These are phyloP conservation scores for Halocaridina rubra DNA, from an alignment of 2,888 invertebrate genomes.

Conservation along the genomic window DNA sequence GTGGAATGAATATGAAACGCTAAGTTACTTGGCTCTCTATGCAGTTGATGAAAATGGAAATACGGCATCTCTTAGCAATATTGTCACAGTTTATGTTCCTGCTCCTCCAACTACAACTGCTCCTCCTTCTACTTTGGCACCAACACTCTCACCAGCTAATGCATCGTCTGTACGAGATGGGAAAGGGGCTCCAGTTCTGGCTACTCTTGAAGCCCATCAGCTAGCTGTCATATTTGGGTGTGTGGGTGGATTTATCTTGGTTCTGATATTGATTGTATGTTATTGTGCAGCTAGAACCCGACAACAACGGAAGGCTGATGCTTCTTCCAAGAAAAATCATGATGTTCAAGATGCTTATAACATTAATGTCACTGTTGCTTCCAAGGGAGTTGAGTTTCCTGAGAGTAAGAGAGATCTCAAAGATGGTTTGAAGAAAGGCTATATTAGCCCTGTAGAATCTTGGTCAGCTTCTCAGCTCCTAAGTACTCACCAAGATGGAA, in stretches of 20 bases:
- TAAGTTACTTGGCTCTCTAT: constrained; percentile 72
- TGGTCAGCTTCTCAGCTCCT: constrained; percentile 63
- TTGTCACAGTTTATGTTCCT: constrained; percentile 72
- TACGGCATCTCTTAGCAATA: constrained; percentile 71
- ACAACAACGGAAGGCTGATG: constrained; percentile 37
- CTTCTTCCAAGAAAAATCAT: constrained; percentile 29
- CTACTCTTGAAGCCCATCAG: constrained; percentile 33
- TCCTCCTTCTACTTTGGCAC: constrained; percentile 66
- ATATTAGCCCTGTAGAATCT: constrained; percentile 59
- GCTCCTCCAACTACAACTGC: constrained; percentile 72
- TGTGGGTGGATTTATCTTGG: constrained; percentile 45
- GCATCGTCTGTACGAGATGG: constrained; percentile 64
- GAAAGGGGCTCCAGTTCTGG: constrained; percentile 20
- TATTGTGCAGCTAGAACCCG: constrained; percentile 54
- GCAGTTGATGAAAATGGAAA: constrained; percentile 71
- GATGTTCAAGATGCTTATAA: constrained; percentile 45
- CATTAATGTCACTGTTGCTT: constrained; percentile 45
- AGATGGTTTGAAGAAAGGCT: constrained; percentile 59
- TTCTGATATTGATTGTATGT: constrained; percentile 38
- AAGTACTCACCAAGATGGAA: constrained; percentile 51
- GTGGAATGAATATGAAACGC: constrained; percentile 71
- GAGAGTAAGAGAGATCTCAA: constrained; percentile 40
- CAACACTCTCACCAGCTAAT: constrained; percentile 65
- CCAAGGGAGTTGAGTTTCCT: constrained; percentile 45
- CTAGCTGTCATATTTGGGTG: constrained; percentile 58